Evolutionary conservation across 2,888 invertebrate species (phyloP).

Genomic region (Gonocerus acuteangulatus): DNA sequence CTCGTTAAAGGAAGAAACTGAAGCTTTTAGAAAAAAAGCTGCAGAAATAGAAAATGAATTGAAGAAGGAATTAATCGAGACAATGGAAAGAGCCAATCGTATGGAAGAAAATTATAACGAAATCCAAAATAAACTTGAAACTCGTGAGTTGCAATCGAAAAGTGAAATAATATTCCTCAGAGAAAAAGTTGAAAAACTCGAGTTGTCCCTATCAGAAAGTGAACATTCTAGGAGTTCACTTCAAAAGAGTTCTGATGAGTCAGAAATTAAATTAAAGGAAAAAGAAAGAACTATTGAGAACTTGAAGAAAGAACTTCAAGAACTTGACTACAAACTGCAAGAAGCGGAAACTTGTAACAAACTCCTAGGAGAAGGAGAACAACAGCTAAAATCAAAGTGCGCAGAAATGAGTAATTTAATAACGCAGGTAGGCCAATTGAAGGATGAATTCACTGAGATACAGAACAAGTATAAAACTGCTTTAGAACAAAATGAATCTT

Average conservation of each 20-base stretch:
- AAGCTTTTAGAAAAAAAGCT: conserved; percentile 21
- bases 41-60: conserved; percentile 27
- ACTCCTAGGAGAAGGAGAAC: conserved; percentile 43
- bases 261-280: not conserved
- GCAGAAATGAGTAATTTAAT: conserved; percentile 32
- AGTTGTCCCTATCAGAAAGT: not conserved
- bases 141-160: not conserved
- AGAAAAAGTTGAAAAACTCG: conserved; percentile 38
- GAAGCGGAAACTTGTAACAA: conserved; percentile 50
- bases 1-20: conserved; percentile 42
- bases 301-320: not conserved
- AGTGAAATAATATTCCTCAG: conserved; percentile 7
- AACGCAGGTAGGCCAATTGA: conserved; percentile 3
- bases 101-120: conserved; percentile 31
- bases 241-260: not conserved
- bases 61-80: conserved; percentile 33
- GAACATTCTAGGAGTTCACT: not conserved
- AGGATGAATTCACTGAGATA: conserved; percentile 2
- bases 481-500: conserved; percentile 20
- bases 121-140: conserved; percentile 14
- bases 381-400: conserved; percentile 36
- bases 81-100: conserved; percentile 30
- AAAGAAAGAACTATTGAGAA: not conserved
- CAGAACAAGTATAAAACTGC: conserved; percentile 1
- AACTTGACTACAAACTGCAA: conserved; percentile 42